These are phyloP conservation scores for Hipparchia sbordonii DNA, from an alignment of 2,888 invertebrate species.

Conservation along the genomic window DNA sequence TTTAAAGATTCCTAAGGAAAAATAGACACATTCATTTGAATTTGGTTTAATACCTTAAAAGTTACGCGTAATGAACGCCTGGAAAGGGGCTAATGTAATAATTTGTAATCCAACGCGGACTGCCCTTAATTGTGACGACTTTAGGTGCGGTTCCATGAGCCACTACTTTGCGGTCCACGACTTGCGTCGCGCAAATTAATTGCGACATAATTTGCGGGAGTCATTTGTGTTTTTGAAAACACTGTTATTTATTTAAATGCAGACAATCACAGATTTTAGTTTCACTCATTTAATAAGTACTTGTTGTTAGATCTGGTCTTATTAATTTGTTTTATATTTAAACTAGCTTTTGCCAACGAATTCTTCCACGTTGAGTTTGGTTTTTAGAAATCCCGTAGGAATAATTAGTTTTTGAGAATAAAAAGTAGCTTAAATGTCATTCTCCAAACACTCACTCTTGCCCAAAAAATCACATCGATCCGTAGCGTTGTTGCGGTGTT, in stretches of 20 bases:
- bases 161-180: slow-evolving; percentile 54
- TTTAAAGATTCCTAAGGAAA: too few species aligned
- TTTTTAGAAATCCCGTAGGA: too few species aligned
- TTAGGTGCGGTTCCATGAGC: slow-evolving; percentile 55
- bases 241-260: slow-evolving; percentile 8
- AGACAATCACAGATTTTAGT: not conserved
- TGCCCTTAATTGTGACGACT: slow-evolving; percentile 50
- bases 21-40: not conserved
- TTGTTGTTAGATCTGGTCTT: not conserved
- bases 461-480: too few species aligned
- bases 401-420: too few species aligned
- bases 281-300: not conserved
- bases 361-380: too few species aligned
- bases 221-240: slow-evolving; percentile 9
- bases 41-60: not conserved
- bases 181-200: slow-evolving; percentile 42
- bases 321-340: too few species aligned
- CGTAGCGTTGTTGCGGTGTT: too few species aligned
- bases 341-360: too few species aligned
- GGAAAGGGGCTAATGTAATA: slow-evolving; percentile 40
- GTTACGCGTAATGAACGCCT: slow-evolving; percentile 27
- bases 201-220: slow-evolving; percentile 23
- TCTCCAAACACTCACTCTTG: too few species aligned
- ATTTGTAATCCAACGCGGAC: slow-evolving; percentile 50
- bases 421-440: too few species aligned